Evolutionary conservation across 2,797 vertebrate species (phyloP).

Genomic region (Sarcoramphus papa): DNA sequence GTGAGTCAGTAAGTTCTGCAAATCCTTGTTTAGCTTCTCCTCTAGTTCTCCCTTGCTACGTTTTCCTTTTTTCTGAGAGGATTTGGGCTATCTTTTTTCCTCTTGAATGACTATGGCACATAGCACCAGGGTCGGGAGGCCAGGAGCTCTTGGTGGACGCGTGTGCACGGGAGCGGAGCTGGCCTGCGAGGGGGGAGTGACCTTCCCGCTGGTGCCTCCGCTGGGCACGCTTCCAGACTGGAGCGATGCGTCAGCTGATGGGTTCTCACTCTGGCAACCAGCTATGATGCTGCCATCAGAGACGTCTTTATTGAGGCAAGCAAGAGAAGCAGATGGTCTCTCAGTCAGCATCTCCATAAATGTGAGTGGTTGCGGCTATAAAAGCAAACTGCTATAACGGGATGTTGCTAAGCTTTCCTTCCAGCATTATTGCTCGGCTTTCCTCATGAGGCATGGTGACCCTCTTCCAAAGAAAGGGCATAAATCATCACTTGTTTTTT

Average conservation of each 20-base stretch:
- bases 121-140: background rate
- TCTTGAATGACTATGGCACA: background rate
- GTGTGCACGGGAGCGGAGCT: fast-evolving
- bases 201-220: background rate
- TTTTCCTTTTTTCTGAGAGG: background rate
- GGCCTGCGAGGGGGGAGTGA: background rate
- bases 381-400: background rate
- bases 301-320: background rate
- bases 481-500: background rate
- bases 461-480: background rate
- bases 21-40: background rate
- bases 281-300: background rate
- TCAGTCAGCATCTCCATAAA: background rate
- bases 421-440: background rate
- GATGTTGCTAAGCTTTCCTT: background rate
- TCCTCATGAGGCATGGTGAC: background rate
- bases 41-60: background rate
- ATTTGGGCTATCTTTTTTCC: background rate
- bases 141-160: background rate
- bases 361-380: background rate
- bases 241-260: background rate
- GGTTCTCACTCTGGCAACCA: background rate
- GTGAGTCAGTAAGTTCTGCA: background rate
- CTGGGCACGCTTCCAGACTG: fast-evolving
- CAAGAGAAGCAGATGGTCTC: slow-evolving; percentile 5